These are phyloP conservation scores for Heliconius ismenius DNA, from an alignment of 2,888 invertebrate genomes.

Conservation along the genomic window DNA sequence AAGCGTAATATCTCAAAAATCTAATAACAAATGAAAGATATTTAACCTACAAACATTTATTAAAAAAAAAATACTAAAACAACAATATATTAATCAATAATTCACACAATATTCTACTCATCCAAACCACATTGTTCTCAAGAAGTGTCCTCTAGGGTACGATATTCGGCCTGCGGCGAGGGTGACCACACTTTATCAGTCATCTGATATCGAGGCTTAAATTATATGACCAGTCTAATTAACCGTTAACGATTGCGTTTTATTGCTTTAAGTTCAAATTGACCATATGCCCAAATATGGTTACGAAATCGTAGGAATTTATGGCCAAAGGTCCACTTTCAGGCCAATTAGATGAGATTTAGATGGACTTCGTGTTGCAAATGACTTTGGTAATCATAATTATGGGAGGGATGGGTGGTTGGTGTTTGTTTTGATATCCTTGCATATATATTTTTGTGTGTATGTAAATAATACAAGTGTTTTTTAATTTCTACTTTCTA, in stretches of 20 bases:
- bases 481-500: not conserved
- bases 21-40: no score
- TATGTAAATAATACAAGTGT: not conserved
- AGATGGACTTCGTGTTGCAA: slow-evolving; percentile 34
- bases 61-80: not conserved
- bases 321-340: slow-evolving; percentile 40
- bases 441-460: not conserved
- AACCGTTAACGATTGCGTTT: slow-evolving; percentile 74
- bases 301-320: slow-evolving; percentile 50
- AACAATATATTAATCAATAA: slow-evolving; percentile 1
- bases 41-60: no score
- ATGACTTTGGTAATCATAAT: slow-evolving; percentile 15
- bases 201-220: slow-evolving; percentile 59
- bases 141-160: slow-evolving; percentile 68
- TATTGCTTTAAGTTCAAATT: slow-evolving; percentile 73
- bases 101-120: slow-evolving; percentile 21
- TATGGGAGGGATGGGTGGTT: slow-evolving; percentile 4
- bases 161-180: slow-evolving; percentile 61
- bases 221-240: slow-evolving; percentile 61
- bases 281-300: slow-evolving; percentile 65
- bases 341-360: slow-evolving; percentile 42
- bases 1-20: no score
- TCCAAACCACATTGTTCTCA: slow-evolving; percentile 55
- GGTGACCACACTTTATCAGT: slow-evolving; percentile 74
- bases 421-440: not conserved